Evolutionary conservation across 1,140 invertebrate genomes (phyloP).

Genomic region (Periplaneta americana): DNA sequence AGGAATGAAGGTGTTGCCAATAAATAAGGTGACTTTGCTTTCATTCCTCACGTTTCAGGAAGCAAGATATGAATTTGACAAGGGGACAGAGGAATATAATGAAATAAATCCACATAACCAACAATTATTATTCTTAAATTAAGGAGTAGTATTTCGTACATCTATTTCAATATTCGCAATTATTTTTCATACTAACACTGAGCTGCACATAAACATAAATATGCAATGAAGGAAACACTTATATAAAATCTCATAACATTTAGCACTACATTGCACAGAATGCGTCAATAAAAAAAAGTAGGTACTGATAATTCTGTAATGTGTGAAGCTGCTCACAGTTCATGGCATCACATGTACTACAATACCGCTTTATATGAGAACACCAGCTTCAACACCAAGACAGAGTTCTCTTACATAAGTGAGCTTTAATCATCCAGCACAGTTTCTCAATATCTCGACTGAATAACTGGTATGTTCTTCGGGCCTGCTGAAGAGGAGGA

Average conservation of each 20-base stretch:
- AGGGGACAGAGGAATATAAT: background rate
- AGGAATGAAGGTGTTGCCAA: no score
- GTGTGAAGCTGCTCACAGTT: background rate
- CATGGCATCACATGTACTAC: background rate
- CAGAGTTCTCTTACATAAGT: background rate
- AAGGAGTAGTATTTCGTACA: background rate
- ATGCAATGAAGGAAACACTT: background rate
- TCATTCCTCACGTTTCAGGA: no score
- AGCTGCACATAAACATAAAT: background rate
- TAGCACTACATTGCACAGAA: background rate
- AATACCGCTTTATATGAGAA: no score
- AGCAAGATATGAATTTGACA: no score
- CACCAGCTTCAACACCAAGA: background rate
- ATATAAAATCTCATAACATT: background rate
- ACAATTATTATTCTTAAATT: background rate
- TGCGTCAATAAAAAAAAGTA: background rate
- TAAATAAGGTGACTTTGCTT: no score
- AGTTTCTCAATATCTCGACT: background rate
- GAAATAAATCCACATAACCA: background rate
- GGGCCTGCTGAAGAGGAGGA: background rate
- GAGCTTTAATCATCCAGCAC: background rate
- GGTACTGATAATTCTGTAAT: background rate
- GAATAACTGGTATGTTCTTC: background rate
- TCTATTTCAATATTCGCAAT: background rate
- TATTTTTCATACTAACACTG: background rate